Percentiles rank a stretch among this genome's conserved stretches.
Conservation (phyloP, 92 coral and sea anemone genomes). For the Anthopleura xanthogrammica region DNA sequence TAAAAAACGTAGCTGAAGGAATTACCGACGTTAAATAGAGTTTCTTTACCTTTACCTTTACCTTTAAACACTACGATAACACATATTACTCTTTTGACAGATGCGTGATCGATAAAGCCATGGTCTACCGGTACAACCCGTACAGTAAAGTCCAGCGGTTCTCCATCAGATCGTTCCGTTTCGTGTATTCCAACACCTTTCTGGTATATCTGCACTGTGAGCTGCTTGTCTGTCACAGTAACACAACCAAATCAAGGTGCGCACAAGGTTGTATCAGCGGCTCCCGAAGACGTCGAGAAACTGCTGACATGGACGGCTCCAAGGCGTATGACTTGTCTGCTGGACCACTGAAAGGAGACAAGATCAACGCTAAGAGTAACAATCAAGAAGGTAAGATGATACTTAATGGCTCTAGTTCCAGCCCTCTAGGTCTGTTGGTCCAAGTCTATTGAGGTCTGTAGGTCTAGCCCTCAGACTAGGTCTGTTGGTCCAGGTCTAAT, state of each 20-base stretch:
- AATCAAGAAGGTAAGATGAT: not conserved
- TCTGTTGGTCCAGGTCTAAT: too few relatives aligned
- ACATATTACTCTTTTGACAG: not conserved
- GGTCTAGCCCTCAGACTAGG: not conserved
- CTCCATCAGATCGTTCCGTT: conserved; percentile 18
- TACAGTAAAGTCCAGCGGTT: not conserved
- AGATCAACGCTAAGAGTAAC: not conserved
- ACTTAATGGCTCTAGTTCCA: not conserved
- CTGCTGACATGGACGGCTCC: not conserved
- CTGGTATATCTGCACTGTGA: conserved; percentile 20
- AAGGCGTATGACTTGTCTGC: conserved; percentile 12
- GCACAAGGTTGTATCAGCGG: not conserved
- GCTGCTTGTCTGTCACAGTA: conserved; percentile 17
- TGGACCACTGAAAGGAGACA: not conserved
- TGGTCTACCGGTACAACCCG: not conserved
- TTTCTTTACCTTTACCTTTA: too few relatives aligned
- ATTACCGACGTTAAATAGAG: not conserved
- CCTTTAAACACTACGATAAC: too few relatives aligned
- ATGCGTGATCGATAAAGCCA: not conserved
- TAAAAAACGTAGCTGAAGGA: not conserved
- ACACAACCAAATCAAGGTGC: conserved; percentile 19
- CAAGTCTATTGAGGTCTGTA: too few relatives aligned
- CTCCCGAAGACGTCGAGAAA: not conserved
- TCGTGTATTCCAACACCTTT: not conserved
- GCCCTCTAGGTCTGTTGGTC: not conserved